A percentile compares a stretch with the other conserved stretches of the same genome.
Conservation (phyloP, 2,797 vertebrate genomes). For the Gymnodraco acuticeps region DNA sequence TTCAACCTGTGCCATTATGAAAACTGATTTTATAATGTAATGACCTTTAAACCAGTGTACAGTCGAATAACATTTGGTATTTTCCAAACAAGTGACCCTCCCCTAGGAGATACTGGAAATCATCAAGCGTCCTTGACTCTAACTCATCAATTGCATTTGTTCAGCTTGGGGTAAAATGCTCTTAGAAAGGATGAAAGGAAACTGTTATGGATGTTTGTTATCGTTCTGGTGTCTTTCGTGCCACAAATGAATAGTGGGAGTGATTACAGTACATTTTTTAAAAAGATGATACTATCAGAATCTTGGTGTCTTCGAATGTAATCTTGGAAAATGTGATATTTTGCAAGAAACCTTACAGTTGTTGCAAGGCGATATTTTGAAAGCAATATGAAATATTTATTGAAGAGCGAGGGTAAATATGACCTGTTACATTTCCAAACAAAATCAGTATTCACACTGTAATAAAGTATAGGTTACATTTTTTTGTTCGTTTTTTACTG, state of each 20-base stretch:
- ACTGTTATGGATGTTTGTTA: not conserved
- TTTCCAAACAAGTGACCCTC: constrained; percentile 68
- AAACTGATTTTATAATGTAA: constrained; percentile 75
- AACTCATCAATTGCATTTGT: constrained; percentile 9
- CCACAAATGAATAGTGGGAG: not conserved
- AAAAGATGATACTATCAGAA: too few species aligned
- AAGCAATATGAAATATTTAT: too few species aligned
- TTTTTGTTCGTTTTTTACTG: too few species aligned
- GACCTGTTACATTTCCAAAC: too few species aligned
- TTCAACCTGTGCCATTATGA: constrained; percentile 67
- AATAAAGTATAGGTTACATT: too few species aligned
- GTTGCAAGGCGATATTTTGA: too few species aligned
- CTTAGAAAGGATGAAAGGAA: constrained; percentile 14
- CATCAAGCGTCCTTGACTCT: constrained; percentile 24
- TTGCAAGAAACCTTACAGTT: too few species aligned
- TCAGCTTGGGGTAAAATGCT: constrained; percentile 22
- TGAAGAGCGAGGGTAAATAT: too few species aligned
- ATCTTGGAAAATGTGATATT: too few species aligned
- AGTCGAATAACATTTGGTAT: constrained; percentile 47
- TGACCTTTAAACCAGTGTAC: constrained; percentile 63
- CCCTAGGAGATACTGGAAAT: constrained; percentile 34
- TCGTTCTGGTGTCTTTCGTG: not conserved
- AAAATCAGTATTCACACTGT: too few species aligned
- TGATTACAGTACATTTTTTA: not conserved
- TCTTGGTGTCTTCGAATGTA: too few species aligned